These are phyloP conservation scores for Synanthedon myopaeformis DNA, from an alignment of 2,888 invertebrate species.

Conservation along the genomic window DNA sequence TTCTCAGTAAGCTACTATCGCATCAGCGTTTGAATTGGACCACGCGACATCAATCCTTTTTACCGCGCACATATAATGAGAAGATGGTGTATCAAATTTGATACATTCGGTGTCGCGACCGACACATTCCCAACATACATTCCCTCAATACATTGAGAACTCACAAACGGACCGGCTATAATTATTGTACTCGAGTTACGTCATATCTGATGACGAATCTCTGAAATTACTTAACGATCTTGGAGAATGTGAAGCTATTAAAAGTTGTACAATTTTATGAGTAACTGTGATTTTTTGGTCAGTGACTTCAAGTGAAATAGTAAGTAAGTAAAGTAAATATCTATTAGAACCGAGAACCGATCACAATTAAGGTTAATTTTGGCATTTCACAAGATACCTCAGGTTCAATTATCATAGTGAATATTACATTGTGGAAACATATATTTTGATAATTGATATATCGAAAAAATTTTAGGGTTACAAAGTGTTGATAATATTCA, in stretches of 20 bases:
- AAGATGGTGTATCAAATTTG: constrained; percentile 45
- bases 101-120: constrained; percentile 24
- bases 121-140: constrained; percentile 26
- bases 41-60: neutral
- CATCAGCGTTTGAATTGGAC: too few relatives aligned
- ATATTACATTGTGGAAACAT: too few relatives aligned
- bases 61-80: constrained; percentile 24
- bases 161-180: constrained; percentile 37
- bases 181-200: constrained; percentile 34
- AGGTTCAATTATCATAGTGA: too few relatives aligned
- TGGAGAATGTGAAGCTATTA: neutral
- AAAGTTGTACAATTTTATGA: too few relatives aligned
- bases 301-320: neutral
- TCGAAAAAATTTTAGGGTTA: too few relatives aligned
- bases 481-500: too few relatives aligned
- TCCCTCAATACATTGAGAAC: constrained; percentile 19
- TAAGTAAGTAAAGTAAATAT: neutral
- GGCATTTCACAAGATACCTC: too few relatives aligned
- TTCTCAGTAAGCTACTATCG: too few relatives aligned
- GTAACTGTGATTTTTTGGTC: too few relatives aligned
- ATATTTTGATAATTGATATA: too few relatives aligned
- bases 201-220: constrained; percentile 18
- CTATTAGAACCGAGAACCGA: too few relatives aligned
- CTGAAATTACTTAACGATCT: neutral
- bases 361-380: too few relatives aligned